phyloP scores from a whole-genome alignment of 1,140 invertebrate genomes.

The Cherax quadricarinatus region DNA sequence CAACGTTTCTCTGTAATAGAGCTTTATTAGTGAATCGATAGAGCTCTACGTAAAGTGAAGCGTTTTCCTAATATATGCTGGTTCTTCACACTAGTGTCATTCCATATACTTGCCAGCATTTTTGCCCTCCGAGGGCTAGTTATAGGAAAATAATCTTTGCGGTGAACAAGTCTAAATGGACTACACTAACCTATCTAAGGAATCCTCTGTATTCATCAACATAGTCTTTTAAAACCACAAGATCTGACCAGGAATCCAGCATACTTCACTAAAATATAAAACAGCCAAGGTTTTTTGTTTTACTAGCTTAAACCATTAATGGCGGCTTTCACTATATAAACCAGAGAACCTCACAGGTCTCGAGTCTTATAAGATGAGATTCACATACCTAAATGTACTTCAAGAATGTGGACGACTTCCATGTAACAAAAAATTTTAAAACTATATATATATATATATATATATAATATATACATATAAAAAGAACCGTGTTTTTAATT shows the following conservation, averaged over 20 bases:
- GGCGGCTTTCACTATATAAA: background rate
- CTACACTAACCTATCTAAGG: background rate
- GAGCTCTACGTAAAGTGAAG: too few species aligned
- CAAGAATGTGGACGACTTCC: background rate
- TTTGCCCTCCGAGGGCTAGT: background rate
- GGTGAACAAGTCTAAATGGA: background rate
- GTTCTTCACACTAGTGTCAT: too few species aligned
- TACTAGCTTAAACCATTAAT: background rate
- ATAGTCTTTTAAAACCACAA: background rate
- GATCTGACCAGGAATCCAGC: background rate
- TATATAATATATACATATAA: background rate
- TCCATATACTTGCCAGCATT: too few species aligned
- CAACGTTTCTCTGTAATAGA: too few species aligned
- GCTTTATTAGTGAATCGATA: too few species aligned
- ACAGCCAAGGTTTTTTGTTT: background rate
- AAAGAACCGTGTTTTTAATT: background rate
- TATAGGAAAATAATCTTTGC: constrained; percentile 1
- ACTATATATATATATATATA: background rate
- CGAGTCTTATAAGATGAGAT: background rate
- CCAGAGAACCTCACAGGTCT: background rate
- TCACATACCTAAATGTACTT: background rate
- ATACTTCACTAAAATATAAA: background rate
- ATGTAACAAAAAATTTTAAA: background rate
- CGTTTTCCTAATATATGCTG: too few species aligned
- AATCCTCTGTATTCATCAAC: background rate